Conservation (phyloP, 2,797 vertebrate species). For the Glyptemys insculpta region DNA sequence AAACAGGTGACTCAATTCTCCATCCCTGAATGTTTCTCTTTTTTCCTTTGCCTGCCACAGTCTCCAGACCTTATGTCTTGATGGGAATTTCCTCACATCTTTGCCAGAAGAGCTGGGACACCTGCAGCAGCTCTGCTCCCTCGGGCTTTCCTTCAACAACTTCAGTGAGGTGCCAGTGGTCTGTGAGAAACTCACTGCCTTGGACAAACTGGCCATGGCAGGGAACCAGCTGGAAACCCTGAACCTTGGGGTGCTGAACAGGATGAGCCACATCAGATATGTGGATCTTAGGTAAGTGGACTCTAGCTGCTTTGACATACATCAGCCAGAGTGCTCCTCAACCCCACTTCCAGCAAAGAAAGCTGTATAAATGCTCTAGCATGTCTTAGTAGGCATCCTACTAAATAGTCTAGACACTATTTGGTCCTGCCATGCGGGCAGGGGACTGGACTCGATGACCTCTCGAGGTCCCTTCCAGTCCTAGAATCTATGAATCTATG, state of each 20-base stretch:
- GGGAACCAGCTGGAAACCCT: conserved; percentile 90
- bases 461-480: too few relatives aligned
- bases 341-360: neutral
- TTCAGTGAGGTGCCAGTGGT: conserved; percentile 89
- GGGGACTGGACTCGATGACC: too few relatives aligned
- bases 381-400: neutral
- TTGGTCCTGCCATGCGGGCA: too few relatives aligned
- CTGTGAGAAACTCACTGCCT: conserved; percentile 86
- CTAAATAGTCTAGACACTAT: too few relatives aligned
- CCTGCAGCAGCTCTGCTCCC: conserved; percentile 89
- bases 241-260: conserved; percentile 84
- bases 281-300: conserved; percentile 92
- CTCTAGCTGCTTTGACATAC: neutral
- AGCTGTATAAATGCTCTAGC: neutral
- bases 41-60: conserved; percentile 74
- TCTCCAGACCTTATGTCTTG: conserved; percentile 93
- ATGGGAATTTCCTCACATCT: conserved; percentile 91
- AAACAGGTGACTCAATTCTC: neutral
- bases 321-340: neutral
- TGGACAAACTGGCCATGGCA: conserved; percentile 93
- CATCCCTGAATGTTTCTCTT: neutral
- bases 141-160: conserved; percentile 95
- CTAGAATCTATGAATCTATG: too few relatives aligned
- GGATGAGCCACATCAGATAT: conserved; percentile 90
- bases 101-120: conserved; percentile 92